A percentile compares a stretch with the other conserved stretches of the same genome.
These are phyloP conservation scores for Drosophila fulvimacula DNA, from an alignment of 2,888 invertebrate species.

Conservation along the genomic window DNA sequence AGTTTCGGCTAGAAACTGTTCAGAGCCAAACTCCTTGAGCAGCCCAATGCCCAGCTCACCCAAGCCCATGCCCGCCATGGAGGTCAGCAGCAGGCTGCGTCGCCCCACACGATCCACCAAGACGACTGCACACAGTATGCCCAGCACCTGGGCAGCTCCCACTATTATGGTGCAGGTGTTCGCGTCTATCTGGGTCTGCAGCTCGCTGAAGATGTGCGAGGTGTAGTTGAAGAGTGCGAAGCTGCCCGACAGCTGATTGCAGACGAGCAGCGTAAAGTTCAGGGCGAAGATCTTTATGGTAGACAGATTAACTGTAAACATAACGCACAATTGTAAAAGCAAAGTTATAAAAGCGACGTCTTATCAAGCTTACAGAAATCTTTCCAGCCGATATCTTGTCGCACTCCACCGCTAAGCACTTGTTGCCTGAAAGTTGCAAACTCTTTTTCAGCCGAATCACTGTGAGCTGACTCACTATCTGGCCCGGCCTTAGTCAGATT, in stretches of 20 bases:
- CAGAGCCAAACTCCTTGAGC: conserved; percentile 56
- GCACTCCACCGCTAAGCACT: conserved; percentile 55
- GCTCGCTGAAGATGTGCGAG: conserved; percentile 72
- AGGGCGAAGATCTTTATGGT: conserved; percentile 67
- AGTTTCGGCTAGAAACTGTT: conserved; percentile 49
- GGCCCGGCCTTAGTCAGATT: conserved; percentile 46
- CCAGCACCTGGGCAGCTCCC: conserved; percentile 72
- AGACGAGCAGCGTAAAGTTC: conserved; percentile 63
- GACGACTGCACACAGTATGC: conserved; percentile 63
- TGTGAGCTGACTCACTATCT: conserved; percentile 41
- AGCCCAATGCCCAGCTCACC: conserved; percentile 67
- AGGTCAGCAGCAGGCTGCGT: conserved; percentile 69
- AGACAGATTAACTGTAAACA: conserved; percentile 59
- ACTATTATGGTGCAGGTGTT: conserved; percentile 78
- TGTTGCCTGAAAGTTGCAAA: conserved; percentile 67
- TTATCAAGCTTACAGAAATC: conserved; percentile 76
- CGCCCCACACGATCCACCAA: conserved; percentile 77
- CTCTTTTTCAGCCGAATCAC: conserved; percentile 54
- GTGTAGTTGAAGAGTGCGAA: conserved; percentile 80
- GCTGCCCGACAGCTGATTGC: conserved; percentile 76
- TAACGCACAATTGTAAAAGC: conserved; percentile 5
- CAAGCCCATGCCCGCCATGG: conserved; percentile 68
- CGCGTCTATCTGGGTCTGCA: conserved; percentile 66
- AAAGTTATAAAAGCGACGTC: background rate
- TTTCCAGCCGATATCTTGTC: conserved; percentile 41